Evolutionary conservation across 2,888 invertebrate species (phyloP), one percentile per base, ranked within the genome.

Genomic region (Eupeodes luniger): DNA sequence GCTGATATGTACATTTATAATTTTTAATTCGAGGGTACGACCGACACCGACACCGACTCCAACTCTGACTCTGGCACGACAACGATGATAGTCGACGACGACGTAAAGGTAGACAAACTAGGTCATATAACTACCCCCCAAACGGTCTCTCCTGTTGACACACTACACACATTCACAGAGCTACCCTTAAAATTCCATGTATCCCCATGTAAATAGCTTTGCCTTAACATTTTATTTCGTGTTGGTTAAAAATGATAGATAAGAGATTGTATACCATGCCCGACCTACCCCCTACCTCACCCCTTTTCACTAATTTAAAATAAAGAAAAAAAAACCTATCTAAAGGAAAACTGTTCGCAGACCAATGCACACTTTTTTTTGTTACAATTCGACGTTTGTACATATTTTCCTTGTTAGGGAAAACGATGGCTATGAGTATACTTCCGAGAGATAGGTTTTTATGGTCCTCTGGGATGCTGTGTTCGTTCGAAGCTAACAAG

Each of bases 371-470:
- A 67, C 67, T 51, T 19, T 66, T 66, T 66, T 66, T 36, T 69
- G 53, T 69, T 9, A 27, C 6, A 14, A 27, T 27, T 27, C 27
- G 27, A 27, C 27, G 12, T 34, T 34, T 5, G 27, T 27, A 11
- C 11, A 11, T 36, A 12, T 67, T 51, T 36, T 36, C 16, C 34
- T 51, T 27, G 67, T 51, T 69, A 69, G 34, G 36, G 69, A 53
- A 40, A 67, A 69, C 69, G 69, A 69, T 69, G 69, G 11, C 69
- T 69, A 69, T 59, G 10, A 9, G 1, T 44, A 10, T 44, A 44
- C 40, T 36, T 69, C 16, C 69, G 14, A 69, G 16, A 69, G 51
- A 69, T 69, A 69, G 53, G 53, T 69, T 69, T 69, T 69, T 69
- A 53, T 53, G 69, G 53, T 53, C 53, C 36, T 69, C 7, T 6